Conservation (phyloP, 2,113 vertebrate genomes). For the Anhinga rufa region DNA sequence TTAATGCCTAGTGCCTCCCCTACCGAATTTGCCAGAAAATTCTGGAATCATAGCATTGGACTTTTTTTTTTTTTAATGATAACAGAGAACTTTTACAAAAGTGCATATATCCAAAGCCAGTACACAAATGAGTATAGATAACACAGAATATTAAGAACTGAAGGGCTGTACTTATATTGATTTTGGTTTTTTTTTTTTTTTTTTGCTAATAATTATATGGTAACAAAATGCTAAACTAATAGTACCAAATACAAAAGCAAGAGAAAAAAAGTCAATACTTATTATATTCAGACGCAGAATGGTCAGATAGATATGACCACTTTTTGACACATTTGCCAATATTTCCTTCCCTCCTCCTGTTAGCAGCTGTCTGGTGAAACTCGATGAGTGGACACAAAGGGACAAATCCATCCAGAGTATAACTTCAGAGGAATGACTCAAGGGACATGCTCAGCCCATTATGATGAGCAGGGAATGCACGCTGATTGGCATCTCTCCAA, state of each 20-base stretch:
- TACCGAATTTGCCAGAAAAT: not conserved
- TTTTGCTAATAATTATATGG: not conserved
- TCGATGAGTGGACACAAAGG: not conserved
- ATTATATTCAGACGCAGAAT: not conserved
- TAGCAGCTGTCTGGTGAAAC: slow-evolving; percentile 5
- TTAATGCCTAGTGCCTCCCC: not conserved
- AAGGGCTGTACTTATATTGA: not conserved
- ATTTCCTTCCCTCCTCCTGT: not conserved
- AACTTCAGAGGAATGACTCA: not conserved
- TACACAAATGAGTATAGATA: not conserved
- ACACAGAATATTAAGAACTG: not conserved
- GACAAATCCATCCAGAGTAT: not conserved
- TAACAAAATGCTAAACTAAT: slow-evolving; percentile 13
- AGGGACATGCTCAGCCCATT: not conserved
- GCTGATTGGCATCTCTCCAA: not conserved
- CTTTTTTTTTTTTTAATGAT: not conserved
- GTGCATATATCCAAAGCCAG: not conserved
- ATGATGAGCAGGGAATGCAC: not conserved
- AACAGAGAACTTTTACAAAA: not conserved
- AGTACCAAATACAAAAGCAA: not conserved
- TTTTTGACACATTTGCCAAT: slow-evolving; percentile 37
- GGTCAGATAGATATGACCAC: slow-evolving; percentile 7
- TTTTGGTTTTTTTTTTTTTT: not conserved
- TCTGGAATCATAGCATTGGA: not conserved
- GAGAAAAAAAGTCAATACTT: not conserved